Evolutionary conservation across 2,888 invertebrate genomes (phyloP), one percentile per base, ranked within the genome.

Genomic region (Adelphocoris suturalis): DNA sequence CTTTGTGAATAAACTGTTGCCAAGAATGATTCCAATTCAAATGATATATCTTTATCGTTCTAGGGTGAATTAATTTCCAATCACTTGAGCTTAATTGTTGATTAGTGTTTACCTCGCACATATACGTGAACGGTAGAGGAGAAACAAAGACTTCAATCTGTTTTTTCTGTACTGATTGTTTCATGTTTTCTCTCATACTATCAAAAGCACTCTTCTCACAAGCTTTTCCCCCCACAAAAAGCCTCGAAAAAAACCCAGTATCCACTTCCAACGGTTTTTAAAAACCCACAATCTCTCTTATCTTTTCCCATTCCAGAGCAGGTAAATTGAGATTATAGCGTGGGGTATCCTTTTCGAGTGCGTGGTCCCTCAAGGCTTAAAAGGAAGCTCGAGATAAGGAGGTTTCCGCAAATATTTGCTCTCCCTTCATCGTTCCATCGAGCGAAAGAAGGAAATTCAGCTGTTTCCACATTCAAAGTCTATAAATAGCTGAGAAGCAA

Each of bases 391-490:
- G 46, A 82, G 82, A 82, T 82, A 47, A 82, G 82, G 52, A 52
- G 82, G 82, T 82, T 52, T 27, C 82, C 82, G 47, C 82, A 82
- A 82, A 78, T 78, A 78, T 78, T 78, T 78, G 78, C 28, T 46
- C 78, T 37, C 19, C 9, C 78, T 78, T 78, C 78, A 46, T 78
- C 78, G 37, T 78, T 47, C 52, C 82, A 82, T 82, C 82, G 82
- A 23, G 47, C 82, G 82, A 52, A 23, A 82, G 27, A 4, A 47
- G 78, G 78, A 19, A 47, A 78, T 78, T 78, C 52, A 52, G 23
- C 82, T 82, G 82, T 82, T 82, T 82, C 52, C 82, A 82, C 82
- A 52, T 82, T 82, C 82, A 82, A 82, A 52, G 82, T 4, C 82
- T 82, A 82, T 82, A 82, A 82, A 82, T 82, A 82, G 48, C 82